Base-by-base conservation (phyloP, 2,113 vertebrate genomes). In the Larimichthys polyactis region DNA sequence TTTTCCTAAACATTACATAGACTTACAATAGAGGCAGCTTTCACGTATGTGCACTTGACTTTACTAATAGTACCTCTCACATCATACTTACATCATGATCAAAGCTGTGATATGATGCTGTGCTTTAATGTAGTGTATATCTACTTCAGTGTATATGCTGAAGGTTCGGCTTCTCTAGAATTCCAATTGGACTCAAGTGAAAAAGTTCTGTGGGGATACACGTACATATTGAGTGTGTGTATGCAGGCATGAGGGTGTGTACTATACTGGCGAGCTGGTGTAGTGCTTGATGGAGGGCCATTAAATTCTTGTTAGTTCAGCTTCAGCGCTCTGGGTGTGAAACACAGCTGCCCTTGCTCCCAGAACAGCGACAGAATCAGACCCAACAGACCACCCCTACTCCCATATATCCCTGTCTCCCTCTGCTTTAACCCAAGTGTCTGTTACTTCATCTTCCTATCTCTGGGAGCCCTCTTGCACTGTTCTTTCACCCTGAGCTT, bases 241-340 rank as follows among this genome's bases (percentile, higher is more conserved):
- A 46, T 81, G 51, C 49, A 44, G 10, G 40, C 24, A 46, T 59
- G 52, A 57, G 54, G 15, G 67, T 65, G 46, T 63, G 51, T 49
- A n/a, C 54, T 68, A 29, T 49, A 40, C 63, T 70, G 63, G 65
- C 19, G 48, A 64, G 76, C 81, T 82, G 83, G 78, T 78, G 57
- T 43, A 72, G 69, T 66, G 78, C 70, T 84, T 90, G 79, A 90
- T 87, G 68, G 84, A 86, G 85, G 72, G 70, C 79, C 88, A 90
- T 93, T 92, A 92, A 60, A 84, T 87, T 82, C 81, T 89, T 76
- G 67, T 93, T 92, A 90, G 89, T 92, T 94, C 83, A 68, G 90
- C 92, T 88, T 72, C 81, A 85, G 62, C 71, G 87, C 85, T 71
- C 76, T 14, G 82, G 81, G 78, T 85, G 57, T 86, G 74, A 75